These are phyloP conservation scores for Rhyacichthys aspro DNA, from an alignment of 2,797 vertebrate genomes.

Conservation along the genomic window DNA sequence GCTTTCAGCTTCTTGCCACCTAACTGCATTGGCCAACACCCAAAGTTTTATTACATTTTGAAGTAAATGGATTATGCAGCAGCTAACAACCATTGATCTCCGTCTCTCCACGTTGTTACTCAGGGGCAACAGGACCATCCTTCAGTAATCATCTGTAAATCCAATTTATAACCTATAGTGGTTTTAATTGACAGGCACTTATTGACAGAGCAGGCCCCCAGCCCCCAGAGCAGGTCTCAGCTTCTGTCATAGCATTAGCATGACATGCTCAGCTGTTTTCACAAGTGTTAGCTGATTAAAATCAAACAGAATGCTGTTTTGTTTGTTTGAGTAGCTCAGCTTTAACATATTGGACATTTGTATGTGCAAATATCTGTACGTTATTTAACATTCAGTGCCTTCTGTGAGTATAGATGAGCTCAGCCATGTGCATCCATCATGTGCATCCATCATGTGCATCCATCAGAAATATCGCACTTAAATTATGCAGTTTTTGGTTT, in stretches of 20 bases:
- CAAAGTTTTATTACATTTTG: slow-evolving; percentile 15
- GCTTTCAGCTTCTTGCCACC: neutral
- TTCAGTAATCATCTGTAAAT: slow-evolving; percentile 36
- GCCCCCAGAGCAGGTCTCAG: slow-evolving; percentile 3
- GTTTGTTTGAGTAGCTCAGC: neutral
- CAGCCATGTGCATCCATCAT: neutral
- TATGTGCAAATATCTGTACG: slow-evolving; percentile 18
- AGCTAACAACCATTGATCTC: slow-evolving; percentile 33
- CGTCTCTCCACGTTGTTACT: slow-evolving; percentile 7
- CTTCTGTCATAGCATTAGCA: neutral
- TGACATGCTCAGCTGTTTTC: slow-evolving; percentile 10
- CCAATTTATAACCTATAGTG: slow-evolving; percentile 25
- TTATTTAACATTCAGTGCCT: neutral
- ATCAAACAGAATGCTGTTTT: slow-evolving; percentile 13
- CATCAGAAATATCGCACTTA: neutral
- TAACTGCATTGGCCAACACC: slow-evolving; percentile 8
- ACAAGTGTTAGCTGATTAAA: slow-evolving; percentile 7
- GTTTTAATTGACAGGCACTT: slow-evolving; percentile 26
- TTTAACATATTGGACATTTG: slow-evolving; percentile 4
- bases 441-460: neutral
- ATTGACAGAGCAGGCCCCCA: slow-evolving; percentile 30
- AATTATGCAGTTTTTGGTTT: neutral
- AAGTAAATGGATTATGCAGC: slow-evolving; percentile 8
- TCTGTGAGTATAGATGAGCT: slow-evolving; percentile 1
- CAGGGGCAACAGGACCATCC: slow-evolving; percentile 7